These are phyloP conservation scores for Amazona finschi DNA, from an alignment of 2,797 vertebrate genomes.

Conservation along the genomic window DNA sequence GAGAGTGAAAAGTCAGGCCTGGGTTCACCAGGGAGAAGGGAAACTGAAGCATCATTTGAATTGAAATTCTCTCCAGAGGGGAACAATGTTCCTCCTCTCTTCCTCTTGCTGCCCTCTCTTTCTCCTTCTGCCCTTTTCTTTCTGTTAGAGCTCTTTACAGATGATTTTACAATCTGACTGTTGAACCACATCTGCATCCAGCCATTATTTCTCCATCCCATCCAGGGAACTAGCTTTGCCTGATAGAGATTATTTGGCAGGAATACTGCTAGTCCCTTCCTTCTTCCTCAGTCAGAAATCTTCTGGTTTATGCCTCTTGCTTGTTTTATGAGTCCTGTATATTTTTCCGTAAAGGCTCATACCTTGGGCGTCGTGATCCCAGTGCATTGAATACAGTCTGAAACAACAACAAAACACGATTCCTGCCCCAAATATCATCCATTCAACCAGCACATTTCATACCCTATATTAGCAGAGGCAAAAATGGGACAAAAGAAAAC, in stretches of 20 bases:
- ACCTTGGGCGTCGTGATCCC: background rate
- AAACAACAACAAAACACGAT: background rate
- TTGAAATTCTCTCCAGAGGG: background rate
- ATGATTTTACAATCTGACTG: background rate
- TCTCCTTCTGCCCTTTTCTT: background rate
- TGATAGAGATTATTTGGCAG: background rate
- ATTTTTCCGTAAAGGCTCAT: rapidly evolving
- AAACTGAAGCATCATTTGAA: background rate
- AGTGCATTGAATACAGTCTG: rapidly evolving
- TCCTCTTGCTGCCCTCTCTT: background rate
- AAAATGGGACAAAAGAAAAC: background rate
- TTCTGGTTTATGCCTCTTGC: background rate
- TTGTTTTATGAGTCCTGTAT: background rate
- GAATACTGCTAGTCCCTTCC: background rate
- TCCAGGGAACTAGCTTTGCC: background rate
- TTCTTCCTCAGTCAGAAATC: background rate
- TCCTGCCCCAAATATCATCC: background rate
- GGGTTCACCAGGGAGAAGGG: background rate
- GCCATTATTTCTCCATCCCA: background rate
- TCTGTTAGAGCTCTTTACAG: background rate
- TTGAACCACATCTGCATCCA: background rate
- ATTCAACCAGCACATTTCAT: background rate
- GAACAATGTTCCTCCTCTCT: background rate
- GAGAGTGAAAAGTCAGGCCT: background rate
- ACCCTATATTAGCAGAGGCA: background rate